Percentiles rank a stretch among this genome's conserved stretches.
phyloP scores from a whole-genome alignment of 2,113 vertebrate genomes.

The Corythaixoides concolor region DNA sequence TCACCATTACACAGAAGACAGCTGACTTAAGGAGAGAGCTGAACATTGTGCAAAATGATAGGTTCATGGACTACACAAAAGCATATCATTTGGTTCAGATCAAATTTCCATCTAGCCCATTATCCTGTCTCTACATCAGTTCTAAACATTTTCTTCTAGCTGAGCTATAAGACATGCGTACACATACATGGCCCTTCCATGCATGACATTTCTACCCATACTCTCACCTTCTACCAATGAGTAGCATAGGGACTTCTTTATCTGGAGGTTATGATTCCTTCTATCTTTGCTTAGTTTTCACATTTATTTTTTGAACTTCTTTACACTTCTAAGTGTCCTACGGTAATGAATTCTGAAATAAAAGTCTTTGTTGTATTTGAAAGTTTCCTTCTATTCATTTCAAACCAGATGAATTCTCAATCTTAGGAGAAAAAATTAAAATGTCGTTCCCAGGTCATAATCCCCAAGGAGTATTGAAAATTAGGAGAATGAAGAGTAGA shows the following conservation, averaged over 20 bases:
- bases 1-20: not conserved
- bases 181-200: not conserved
- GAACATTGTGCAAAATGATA: not conserved
- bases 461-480: not conserved
- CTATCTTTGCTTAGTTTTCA: not conserved
- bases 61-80: not conserved
- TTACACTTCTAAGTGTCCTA: not conserved
- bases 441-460: not conserved
- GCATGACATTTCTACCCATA: not conserved
- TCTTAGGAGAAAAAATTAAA: not conserved
- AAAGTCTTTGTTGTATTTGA: not conserved
- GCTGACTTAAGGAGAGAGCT: not conserved
- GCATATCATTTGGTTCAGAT: not conserved
- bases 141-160: not conserved
- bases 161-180: not conserved
- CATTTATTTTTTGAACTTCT: not conserved
- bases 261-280: not conserved
- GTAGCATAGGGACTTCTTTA: not conserved
- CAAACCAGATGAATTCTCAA: not conserved
- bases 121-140: not conserved
- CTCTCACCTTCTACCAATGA: not conserved
- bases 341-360: not conserved
- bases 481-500: not conserved
- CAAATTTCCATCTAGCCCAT: not conserved
- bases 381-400: not conserved